A percentile compares a stretch with the other conserved stretches of the same genome.
phyloP scores from a whole-genome alignment of 2,113 vertebrate genomes.

The Lanius collurio region DNA sequence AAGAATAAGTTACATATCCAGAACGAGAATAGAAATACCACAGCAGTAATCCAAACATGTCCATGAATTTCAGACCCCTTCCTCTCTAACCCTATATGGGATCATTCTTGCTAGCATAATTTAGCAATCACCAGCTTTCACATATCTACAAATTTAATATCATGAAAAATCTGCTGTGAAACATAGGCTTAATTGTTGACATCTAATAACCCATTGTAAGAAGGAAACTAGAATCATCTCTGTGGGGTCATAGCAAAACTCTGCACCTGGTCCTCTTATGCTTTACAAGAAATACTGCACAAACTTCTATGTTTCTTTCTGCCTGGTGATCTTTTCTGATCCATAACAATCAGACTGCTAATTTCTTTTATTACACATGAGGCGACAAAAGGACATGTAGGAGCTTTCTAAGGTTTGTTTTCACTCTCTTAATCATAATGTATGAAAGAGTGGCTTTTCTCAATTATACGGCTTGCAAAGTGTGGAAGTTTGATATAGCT shows the following conservation, averaged over 20 bases:
- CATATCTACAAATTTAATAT: not conserved
- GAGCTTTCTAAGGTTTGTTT: not conserved
- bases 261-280: not conserved
- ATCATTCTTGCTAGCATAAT: not conserved
- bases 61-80: not conserved
- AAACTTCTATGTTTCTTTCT: not conserved
- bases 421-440: not conserved
- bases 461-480: not conserved
- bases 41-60: not conserved
- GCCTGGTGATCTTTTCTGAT: not conserved
- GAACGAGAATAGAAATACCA: slow-evolving; percentile 2
- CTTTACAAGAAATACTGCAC: not conserved
- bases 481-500: not conserved
- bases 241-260: not conserved
- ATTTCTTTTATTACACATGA: not conserved
- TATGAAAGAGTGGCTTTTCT: not conserved
- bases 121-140: not conserved
- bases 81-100: not conserved
- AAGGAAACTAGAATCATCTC: not conserved
- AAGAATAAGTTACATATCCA: not conserved
- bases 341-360: not conserved
- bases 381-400: not conserved
- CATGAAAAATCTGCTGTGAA: not conserved
- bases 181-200: not conserved
- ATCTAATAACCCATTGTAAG: not conserved